Base-by-base conservation (phyloP, 2,888 invertebrate genomes). In the Entomobrya multifasciata region DNA sequence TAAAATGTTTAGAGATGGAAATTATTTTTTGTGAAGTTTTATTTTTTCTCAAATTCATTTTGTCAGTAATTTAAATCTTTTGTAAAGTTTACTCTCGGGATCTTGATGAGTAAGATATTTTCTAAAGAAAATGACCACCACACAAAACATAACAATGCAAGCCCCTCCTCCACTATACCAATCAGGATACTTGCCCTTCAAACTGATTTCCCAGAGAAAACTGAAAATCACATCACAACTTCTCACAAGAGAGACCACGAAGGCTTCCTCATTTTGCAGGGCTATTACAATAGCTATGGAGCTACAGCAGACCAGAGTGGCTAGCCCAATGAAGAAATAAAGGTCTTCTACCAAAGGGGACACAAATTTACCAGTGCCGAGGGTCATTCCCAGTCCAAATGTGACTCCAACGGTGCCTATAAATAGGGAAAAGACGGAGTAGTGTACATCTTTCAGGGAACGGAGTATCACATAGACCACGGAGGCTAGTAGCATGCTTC, bases 191-290 rank as follows among this genome's bases (percentile, higher is more conserved):
- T 79, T 82, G 13, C 36, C 20, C 3, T 84, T 65, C 15, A 89
- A 77, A n/a, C 78, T 60, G 27, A 88, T 87, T 78, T 90, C 90
- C 88, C 88, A 89, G 0, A 89, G 20, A 47, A 90, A 90, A 30
- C 88, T 83, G 49, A 89, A 90, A 11, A 89, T 74, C 13, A 88
- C 88, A 41, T 90, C 89, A 5, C 52, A 81, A 8, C 88, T 89
- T n/a, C 89, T 49, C 8, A 90, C 84, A 0, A 90, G 70, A 1
- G 90, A 76, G 10, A 90, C 89, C 17, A 88, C 87, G 17, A 89
- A 89, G 3, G 90, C 90, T 52, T 89, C 87, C 55, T 90, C 90
- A 57, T 88, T 89, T 62, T 90, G 89, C 10, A 90, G 57, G 0
- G 89, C 90, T 1, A 90, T 60, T 22, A 88, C 90, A 25, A 90